Base-by-base conservation (phyloP, 1,140 invertebrate genomes). In the Drosophila busckii region DNA sequence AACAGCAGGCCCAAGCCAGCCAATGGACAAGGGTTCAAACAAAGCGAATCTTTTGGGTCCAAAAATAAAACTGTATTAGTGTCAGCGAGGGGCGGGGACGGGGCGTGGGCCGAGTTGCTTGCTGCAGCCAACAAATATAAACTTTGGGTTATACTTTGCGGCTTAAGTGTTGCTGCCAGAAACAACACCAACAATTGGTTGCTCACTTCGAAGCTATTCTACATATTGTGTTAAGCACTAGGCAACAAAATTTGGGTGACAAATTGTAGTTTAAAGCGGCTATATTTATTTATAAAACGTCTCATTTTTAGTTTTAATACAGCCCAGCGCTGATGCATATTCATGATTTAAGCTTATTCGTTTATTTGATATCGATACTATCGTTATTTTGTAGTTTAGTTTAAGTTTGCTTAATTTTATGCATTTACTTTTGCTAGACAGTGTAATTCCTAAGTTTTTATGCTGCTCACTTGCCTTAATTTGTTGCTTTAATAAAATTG, bases 71-170 rank as follows among this genome's bases (percentile, higher is more conserved):
- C 32, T n/a, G 41, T 16, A 28, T 7, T 4, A 34, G 8, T 7
- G 31, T 8, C 13, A 4, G 7, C 22, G n/a, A n/a, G 2, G 19
- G 32, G 2, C 29, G n/a, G 35, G 46, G 19, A n/a, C n/a, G n/a
- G n/a, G n/a, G n/a, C n/a, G n/a, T n/a, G n/a, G n/a, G n/a, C n/a
- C n/a, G n/a, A n/a, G n/a, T n/a, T n/a, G n/a, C n/a, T n/a, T n/a
- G n/a, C n/a, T n/a, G n/a, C n/a, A n/a, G n/a, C 46, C 35, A 65
- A 45, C 58, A 68, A 67, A 70, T 71, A 73, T 69, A 78, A 78
- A 80, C 58, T 82, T 73, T 66, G 52, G 54, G 68, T n/a, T 80
- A 58, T 65, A 80, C 65, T 66, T 80, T 80, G 73, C 44, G 75
- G 73, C 68, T 80, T 80, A 82, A 69, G 75, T 65, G 67, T 62